These are phyloP conservation scores for Sebastes kiyomatsui DNA, from an alignment of 2,797 vertebrate genomes.

Conservation along the genomic window DNA sequence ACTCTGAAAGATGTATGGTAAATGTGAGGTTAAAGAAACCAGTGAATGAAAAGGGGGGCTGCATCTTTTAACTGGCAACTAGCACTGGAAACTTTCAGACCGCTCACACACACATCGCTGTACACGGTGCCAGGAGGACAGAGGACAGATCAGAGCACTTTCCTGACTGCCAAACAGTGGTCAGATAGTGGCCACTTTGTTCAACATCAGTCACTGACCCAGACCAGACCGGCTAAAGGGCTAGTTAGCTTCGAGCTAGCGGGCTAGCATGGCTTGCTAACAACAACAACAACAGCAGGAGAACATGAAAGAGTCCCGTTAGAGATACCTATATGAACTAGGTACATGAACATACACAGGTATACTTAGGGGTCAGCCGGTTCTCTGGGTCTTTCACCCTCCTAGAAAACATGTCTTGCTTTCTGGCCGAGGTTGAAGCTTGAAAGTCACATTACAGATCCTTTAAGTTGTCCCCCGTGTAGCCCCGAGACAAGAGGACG, in stretches of 20 bases:
- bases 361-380: constrained; percentile 81
- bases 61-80: neutral
- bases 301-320: constrained; percentile 1
- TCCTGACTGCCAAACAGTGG: constrained; percentile 22
- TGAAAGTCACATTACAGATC: constrained; percentile 73
- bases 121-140: neutral
- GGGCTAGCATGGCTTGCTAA: constrained; percentile 54
- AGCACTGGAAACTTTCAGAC: constrained; percentile 42
- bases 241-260: constrained; percentile 61
- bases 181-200: constrained; percentile 44
- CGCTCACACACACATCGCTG: neutral
- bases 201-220: constrained; percentile 13
- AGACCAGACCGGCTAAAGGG: constrained; percentile 26
- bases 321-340: constrained; percentile 1
- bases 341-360: constrained; percentile 73
- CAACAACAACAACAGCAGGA: constrained; percentile 18
- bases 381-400: constrained; percentile 77
- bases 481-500: constrained; percentile 38
- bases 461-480: constrained; percentile 49
- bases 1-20: neutral
- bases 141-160: neutral
- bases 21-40: neutral
- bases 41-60: neutral
- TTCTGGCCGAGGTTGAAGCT: constrained; percentile 50
- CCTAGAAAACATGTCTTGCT: constrained; percentile 83